Conservation (phyloP, 2,797 vertebrate species). For the Anguilla anguilla region DNA sequence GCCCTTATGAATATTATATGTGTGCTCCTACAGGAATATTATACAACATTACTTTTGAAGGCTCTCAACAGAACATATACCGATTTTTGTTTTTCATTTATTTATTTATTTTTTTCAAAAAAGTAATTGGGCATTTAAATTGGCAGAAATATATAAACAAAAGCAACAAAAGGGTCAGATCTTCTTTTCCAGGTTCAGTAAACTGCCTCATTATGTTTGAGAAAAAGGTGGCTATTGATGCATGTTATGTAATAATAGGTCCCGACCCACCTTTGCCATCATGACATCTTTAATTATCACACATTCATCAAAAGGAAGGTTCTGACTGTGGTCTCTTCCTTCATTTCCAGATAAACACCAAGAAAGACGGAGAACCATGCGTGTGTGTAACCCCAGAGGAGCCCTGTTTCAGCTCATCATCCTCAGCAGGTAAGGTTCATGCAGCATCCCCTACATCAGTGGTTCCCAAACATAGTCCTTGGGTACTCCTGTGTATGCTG, state of each 20-base stretch:
- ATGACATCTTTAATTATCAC: background rate
- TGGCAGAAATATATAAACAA: too few species aligned
- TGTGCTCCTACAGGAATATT: too few species aligned
- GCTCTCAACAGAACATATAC: too few species aligned
- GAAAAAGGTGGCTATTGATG: background rate
- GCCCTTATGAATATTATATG: too few species aligned
- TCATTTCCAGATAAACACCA: background rate
- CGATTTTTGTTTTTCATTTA: too few species aligned
- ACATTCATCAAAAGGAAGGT: background rate
- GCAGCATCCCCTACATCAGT: background rate
- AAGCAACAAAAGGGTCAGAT: background rate
- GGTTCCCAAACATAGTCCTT: too few species aligned
- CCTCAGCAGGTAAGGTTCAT: background rate
- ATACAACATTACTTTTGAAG: too few species aligned
- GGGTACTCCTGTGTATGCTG: too few species aligned
- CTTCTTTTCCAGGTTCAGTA: background rate
- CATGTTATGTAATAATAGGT: background rate
- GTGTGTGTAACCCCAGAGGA: background rate
- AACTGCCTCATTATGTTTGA: background rate
- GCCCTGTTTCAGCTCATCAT: conserved; percentile 1
- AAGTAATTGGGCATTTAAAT: too few species aligned
- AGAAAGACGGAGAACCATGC: background rate
- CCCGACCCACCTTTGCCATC: background rate
- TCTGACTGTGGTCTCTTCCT: background rate
- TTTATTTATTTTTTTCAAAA: too few species aligned